Evolutionary conservation across 2,797 vertebrate species (phyloP).

Genomic region (Prunella strophiata): DNA sequence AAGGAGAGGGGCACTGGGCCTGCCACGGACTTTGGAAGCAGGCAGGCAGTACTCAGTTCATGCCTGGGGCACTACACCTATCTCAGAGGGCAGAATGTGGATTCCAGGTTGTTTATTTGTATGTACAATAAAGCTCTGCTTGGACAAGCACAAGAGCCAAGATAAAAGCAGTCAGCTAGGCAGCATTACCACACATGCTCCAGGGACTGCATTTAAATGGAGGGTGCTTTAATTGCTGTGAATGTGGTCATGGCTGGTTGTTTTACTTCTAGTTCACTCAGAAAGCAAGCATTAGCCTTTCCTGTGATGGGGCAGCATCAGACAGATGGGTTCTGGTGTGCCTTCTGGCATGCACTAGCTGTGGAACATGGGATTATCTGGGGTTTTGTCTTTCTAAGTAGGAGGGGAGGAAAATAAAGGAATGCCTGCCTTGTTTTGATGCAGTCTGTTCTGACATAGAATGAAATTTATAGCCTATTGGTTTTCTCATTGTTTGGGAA

Average conservation of each 20-base stretch:
- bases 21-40: background rate
- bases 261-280: background rate
- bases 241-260: background rate
- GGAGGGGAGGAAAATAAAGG: background rate
- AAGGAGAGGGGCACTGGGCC: background rate
- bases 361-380: slow-evolving; percentile 17
- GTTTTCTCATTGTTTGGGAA: slow-evolving; percentile 19
- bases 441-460: background rate
- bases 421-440: slow-evolving; percentile 10
- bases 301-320: background rate
- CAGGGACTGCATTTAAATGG: background rate
- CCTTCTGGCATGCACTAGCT: background rate
- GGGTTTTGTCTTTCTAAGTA: slow-evolving; percentile 7
- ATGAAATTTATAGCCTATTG: background rate
- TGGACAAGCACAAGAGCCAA: background rate
- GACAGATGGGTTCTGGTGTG: background rate
- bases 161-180: background rate
- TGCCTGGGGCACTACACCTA: background rate
- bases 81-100: background rate
- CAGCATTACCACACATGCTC: background rate
- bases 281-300: background rate
- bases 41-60: background rate
- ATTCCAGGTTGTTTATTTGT: background rate
- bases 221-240: background rate
- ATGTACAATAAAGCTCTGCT: background rate